Evolutionary conservation across 2,888 invertebrate species (phyloP), one percentile per base, ranked within the genome.

Genomic region (Acleris cristana): DNA sequence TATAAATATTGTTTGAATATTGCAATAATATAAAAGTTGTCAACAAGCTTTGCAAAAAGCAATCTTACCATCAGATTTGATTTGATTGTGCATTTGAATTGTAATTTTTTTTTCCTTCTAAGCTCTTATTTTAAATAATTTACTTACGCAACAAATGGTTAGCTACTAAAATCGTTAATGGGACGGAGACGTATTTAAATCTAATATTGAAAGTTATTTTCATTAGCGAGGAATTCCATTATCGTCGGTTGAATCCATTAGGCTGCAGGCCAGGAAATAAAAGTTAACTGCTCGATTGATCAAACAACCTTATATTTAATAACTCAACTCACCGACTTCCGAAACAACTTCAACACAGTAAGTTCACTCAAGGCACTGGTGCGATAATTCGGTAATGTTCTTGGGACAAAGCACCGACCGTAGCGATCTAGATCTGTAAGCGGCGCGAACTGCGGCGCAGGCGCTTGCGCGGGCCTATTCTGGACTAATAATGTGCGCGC

Each of bases 401-500:
- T 64, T 69, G 71, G 64, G 69, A 72, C 69, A 73, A 69, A 70
- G 73, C 71, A 76, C 76, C 77, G 75, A 75, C 77, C 79, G 79
- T 79, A 74, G 78, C 71, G 76, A 72, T 70, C 70, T 65, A 75
- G 74, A 74, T 76, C 66, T 71, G 70, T 55, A 1, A 26, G 52
- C 65, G 65, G 70, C 80, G 80, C 79, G 79, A 84, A 81, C 82
- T 81, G 81, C 71, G 75, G 78, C 81, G 83, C 75, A 74, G 76
- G 80, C 79, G 81, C 79, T 74, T 74, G 79, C 83, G 80, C 84
- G 77, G 85, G 80, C 81, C 86, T 86, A 84, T 85, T 76, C 80
- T 77, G 73, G 77, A 87, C 84, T 82, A 72, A 79, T 83, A 88
- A 86, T 88, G 86, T 81, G 80, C 89, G 88, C 92, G 90, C 90